Evolutionary conservation across 30 jellyfish, hydroid and myxozoan genomes (phyloP), one percentile per base, ranked within the genome.

Genomic region (Mastigias papua): DNA sequence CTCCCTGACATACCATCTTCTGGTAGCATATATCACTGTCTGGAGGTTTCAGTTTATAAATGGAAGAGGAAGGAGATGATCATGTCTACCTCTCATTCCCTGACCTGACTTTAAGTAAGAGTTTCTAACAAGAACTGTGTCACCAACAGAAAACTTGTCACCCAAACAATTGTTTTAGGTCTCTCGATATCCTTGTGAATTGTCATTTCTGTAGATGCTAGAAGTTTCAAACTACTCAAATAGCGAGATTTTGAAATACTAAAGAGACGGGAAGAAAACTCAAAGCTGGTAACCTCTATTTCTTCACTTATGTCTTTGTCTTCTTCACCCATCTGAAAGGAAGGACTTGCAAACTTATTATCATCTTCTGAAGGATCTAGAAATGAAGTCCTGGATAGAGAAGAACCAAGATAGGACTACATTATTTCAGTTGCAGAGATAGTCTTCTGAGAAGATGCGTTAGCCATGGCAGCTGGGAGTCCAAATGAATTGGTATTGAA

Each of bases 41-140:
- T 23, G 72, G 73, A 26, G 48, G 51, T 49, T 50, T 74, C 25
- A 74, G 46, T 22, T 27, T 74, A 42, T 74, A 48, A 66, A 74
- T 42, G 54, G 70, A 66, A 74, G 31, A 9, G 86, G 86, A 48
- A 67, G 42, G 49, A 74, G 48, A 16, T 72, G 86, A 74, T 74
- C 85, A 30, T 30, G 63, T 16, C 69, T 46, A 11, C 48, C 69
- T 37, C 1, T 46, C 15, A 0, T 46, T 33, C 82, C 57, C 20
- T 48, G 6, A 9, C 68, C 26, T 73, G 51, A 15, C 17, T 9
- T 74, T n/a, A 42, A 8, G 11, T 31, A 34, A 1, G 86, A 73
- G 29, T 42, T 37, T 17, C 60, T 74, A 15, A 48, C 73, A 32
- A 74, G 70, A 54, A 74, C 72, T 3, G 19, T 11, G 86, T 74